Percentiles rank a stretch among this genome's conserved stretches.
Conservation (phyloP, 1,140 invertebrate species). For the Neodiprion pinetum region DNA sequence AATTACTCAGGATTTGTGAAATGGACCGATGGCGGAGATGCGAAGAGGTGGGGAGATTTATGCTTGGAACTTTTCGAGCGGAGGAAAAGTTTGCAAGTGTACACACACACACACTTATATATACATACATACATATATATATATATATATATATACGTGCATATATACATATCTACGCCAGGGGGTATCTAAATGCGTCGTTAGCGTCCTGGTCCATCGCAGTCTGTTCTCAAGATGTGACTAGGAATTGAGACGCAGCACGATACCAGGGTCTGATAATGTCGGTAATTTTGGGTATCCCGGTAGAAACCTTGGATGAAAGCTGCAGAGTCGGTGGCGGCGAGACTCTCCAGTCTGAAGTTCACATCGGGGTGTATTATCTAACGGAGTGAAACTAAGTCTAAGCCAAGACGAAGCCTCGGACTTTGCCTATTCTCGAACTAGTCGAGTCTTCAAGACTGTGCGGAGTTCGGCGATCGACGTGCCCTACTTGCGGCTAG, state of each 20-base stretch:
- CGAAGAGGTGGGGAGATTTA: too few species aligned
- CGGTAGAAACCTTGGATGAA: constrained; percentile 25
- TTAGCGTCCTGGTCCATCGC: neutral
- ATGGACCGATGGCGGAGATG: too few species aligned
- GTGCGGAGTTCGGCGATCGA: too few species aligned
- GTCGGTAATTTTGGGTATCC: constrained; percentile 42
- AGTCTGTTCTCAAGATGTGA: neutral
- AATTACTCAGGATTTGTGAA: too few species aligned
- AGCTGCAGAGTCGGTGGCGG: constrained; percentile 23
- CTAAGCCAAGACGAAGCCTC: constrained; percentile 3
- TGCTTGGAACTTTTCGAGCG: too few species aligned
- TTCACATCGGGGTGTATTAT: constrained; percentile 40
- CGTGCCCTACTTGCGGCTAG: too few species aligned
- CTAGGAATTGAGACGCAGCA: neutral
- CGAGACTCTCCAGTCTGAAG: constrained; percentile 19
- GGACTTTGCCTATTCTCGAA: neutral
- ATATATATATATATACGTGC: too few species aligned
- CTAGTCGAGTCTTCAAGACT: neutral
- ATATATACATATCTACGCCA: too few species aligned
- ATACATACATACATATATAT: too few species aligned
- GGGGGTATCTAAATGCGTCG: neutral
- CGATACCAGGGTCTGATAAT: constrained; percentile 25
- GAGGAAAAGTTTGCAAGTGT: too few species aligned
- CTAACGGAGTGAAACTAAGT: constrained; percentile 39
- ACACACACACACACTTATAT: too few species aligned